Evolutionary conservation across 2,113 vertebrate genomes (phyloP), one percentile per base, ranked within the genome.

Genomic region (Glaucomys volans): DNA sequence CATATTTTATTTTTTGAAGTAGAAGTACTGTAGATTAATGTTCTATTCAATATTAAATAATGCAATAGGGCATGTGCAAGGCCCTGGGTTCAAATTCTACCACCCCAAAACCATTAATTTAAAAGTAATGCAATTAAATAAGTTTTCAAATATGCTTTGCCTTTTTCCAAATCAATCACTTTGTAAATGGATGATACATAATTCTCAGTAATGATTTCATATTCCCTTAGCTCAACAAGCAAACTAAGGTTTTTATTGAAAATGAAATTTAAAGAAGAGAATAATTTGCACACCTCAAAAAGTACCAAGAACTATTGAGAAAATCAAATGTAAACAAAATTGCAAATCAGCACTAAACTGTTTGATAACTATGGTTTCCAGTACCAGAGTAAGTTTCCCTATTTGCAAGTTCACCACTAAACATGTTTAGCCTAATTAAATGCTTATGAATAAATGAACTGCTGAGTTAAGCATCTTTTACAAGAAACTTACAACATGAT

Each of bases 401-500:
- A 54, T 54, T 74, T 87, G 13, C 44, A 91, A 74, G 42, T 83
- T 47, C 83, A n/a, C 47, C 59, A 26, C 26, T 75, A 72, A 91
- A 57, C 9, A 24, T 35, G 4, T 79, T 85, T 74, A 90, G 30
- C 66, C 74, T 95, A 87, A 74, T 85, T 35, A 88, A 95, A 96
- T 37, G 72, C 44, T 81, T 52, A 50, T 24, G 22, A 95, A 84
- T 71, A 40, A 89, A 82, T 62, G 50, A 86, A 90, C 82, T 95
- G 54, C 81, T 66, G 91, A 94, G 54, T 30, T 96, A 93, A 91
- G 59, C 82, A 91, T 42, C 75, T 95, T 81, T 94, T 92, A 86
- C 85, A 95, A 88, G 91, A 95, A 91, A 96, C 91, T 87, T 42
- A 75, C 35, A 96, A 71, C 92, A 82, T 80, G 89, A 93, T 80